These are phyloP conservation scores for Nixonia krombeini DNA, from an alignment of 1,140 invertebrate species.

Conservation along the genomic window DNA sequence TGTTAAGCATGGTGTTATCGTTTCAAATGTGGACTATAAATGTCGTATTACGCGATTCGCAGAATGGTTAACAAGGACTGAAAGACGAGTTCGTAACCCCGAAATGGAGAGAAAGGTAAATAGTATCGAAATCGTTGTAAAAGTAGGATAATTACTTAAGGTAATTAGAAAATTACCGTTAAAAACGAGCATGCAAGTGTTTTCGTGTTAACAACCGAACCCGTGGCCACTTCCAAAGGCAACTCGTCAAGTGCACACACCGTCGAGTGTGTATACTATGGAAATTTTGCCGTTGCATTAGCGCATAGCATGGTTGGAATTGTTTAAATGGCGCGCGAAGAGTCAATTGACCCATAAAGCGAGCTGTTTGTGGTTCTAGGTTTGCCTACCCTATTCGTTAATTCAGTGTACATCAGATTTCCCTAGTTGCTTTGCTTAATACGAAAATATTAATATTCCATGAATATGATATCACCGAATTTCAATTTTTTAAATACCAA, in stretches of 20 bases:
- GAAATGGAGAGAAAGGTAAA: too few species aligned
- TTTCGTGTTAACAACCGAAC: neutral
- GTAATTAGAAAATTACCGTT: too few species aligned
- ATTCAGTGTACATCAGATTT: constrained; percentile 27
- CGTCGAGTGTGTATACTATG: constrained; percentile 32
- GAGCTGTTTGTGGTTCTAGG: constrained; percentile 34
- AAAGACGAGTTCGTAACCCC: too few species aligned
- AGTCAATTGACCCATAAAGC: constrained; percentile 50
- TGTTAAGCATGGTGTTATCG: too few species aligned
- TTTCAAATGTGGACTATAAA: too few species aligned
- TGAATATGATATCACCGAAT: too few species aligned
- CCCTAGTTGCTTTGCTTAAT: constrained; percentile 27
- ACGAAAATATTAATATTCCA: too few species aligned
- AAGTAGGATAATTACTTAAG: too few species aligned
- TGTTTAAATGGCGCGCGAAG: constrained; percentile 52
- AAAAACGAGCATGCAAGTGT: neutral
- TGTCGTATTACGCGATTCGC: too few species aligned
- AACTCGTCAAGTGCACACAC: constrained; percentile 24
- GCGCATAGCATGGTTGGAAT: constrained; percentile 26
- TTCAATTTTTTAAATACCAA: too few species aligned
- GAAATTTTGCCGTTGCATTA: constrained; percentile 28
- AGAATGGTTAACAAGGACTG: too few species aligned
- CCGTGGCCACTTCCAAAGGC: neutral
- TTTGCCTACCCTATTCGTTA: constrained; percentile 39
- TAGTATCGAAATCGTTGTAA: too few species aligned